phyloP scores from a whole-genome alignment of 2,113 vertebrate species.

The Periophthalmus modestus region DNA sequence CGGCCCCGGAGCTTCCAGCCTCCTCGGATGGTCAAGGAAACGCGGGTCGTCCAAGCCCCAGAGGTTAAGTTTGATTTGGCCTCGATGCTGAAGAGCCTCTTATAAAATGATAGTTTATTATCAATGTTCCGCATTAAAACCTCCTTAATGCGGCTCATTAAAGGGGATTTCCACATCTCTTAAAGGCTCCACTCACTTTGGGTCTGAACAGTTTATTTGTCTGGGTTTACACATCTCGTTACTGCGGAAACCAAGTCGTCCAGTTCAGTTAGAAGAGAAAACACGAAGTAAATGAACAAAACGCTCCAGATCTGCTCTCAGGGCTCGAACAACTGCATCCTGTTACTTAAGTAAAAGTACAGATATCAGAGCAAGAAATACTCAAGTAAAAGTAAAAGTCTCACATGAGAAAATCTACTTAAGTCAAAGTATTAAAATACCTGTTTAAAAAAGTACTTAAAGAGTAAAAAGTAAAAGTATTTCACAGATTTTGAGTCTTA shows the following conservation, averaged over 20 bases:
- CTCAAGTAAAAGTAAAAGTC: too few relatives aligned
- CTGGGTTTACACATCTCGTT: constrained; percentile 9
- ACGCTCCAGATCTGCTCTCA: neutral
- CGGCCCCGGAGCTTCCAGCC: too few relatives aligned
- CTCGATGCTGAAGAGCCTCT: constrained; percentile 23
- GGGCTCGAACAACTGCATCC: too few relatives aligned
- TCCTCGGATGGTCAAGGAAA: constrained; percentile 23
- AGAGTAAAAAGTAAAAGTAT: too few relatives aligned
- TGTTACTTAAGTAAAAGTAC: too few relatives aligned
- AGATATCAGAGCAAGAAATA: too few relatives aligned
- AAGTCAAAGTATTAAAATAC: too few relatives aligned
- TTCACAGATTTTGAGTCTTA: too few relatives aligned
- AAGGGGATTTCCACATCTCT: constrained; percentile 17
- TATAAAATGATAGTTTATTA: constrained; percentile 13
- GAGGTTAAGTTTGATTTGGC: constrained; percentile 52
- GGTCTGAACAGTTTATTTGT: constrained; percentile 4
- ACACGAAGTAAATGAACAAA: neutral
- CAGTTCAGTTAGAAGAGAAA: neutral
- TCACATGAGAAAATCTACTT: too few relatives aligned
- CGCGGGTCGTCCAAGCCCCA: constrained; percentile 40
- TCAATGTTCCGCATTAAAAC: neutral
- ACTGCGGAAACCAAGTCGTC: neutral
- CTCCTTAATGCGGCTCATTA: neutral
- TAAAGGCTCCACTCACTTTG: neutral
- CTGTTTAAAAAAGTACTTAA: too few relatives aligned